phyloP scores from a whole-genome alignment of 2,113 vertebrate genomes.

The Pica pica region DNA sequence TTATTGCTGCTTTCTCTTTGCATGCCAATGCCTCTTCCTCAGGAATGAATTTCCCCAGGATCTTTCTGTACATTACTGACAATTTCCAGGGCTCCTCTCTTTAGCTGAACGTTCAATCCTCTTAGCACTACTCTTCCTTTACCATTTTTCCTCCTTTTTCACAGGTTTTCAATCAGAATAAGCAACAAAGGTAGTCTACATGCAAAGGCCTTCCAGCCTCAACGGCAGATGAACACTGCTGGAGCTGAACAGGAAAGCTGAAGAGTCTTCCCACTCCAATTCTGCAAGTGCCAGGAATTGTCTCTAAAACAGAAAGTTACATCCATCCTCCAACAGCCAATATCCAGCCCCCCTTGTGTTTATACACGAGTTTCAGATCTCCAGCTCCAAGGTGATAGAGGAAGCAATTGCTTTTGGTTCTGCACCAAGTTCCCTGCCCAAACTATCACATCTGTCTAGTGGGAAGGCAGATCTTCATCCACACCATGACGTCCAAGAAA shows the following conservation, averaged over 20 bases:
- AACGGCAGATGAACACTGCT: fast-evolving
- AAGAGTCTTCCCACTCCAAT: not conserved
- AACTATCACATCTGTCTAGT: fast-evolving
- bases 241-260: not conserved
- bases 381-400: not conserved
- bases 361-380: not conserved
- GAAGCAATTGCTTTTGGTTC: not conserved
- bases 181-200: not conserved
- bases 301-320: not conserved
- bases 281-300: fast-evolving
- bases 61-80: not conserved
- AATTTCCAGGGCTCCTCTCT: not conserved
- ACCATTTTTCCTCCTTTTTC: not conserved
- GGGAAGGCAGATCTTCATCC: not conserved
- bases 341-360: not conserved
- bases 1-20: not conserved
- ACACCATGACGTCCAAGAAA: not conserved
- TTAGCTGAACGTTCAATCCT: fast-evolving
- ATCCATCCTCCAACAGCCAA: not conserved
- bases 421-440: not conserved
- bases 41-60: not conserved
- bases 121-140: not conserved
- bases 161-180: not conserved
- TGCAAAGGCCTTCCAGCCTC: not conserved
- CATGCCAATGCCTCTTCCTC: not conserved